These are phyloP conservation scores for Oenanthe oenanthe DNA, from an alignment of 2,113 vertebrate species.

Conservation along the genomic window DNA sequence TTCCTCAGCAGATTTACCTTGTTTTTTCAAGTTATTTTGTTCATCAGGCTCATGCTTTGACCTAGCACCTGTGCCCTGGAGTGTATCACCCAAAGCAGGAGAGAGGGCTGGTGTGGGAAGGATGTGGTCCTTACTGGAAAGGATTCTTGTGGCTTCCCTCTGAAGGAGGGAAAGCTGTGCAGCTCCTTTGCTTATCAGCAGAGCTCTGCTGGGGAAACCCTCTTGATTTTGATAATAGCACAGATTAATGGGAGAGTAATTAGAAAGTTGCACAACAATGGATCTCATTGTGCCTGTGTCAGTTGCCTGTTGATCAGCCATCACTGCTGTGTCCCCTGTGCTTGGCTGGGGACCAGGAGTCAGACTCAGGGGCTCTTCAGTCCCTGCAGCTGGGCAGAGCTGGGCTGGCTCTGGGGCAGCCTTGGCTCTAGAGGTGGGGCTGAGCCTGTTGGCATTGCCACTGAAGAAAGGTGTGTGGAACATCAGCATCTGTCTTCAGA, in stretches of 20 bases:
- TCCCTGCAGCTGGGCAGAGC: neutral
- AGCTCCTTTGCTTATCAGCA: neutral
- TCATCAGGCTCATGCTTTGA: neutral
- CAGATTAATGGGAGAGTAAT: neutral
- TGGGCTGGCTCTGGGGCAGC: neutral
- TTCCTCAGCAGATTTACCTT: neutral
- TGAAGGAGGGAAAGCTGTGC: neutral
- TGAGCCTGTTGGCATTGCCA: fast-evolving
- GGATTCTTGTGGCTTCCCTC: neutral
- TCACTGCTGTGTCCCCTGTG: neutral
- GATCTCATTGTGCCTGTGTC: neutral
- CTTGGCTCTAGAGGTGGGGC: neutral
- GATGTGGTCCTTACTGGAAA: neutral
- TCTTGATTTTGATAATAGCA: neutral
- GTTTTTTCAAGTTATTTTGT: neutral
- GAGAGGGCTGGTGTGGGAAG: neutral
- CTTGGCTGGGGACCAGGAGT: neutral
- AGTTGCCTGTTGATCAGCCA: fast-evolving
- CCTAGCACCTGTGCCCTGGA: neutral
- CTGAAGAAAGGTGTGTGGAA: neutral
- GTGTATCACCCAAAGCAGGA: neutral
- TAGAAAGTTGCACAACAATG: neutral
- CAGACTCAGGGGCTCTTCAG: neutral
- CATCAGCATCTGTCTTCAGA: neutral
- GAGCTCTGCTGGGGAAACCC: neutral